Evolutionary conservation across 2,888 invertebrate species (phyloP).

Genomic region (Leptopilina drosophilae): DNA sequence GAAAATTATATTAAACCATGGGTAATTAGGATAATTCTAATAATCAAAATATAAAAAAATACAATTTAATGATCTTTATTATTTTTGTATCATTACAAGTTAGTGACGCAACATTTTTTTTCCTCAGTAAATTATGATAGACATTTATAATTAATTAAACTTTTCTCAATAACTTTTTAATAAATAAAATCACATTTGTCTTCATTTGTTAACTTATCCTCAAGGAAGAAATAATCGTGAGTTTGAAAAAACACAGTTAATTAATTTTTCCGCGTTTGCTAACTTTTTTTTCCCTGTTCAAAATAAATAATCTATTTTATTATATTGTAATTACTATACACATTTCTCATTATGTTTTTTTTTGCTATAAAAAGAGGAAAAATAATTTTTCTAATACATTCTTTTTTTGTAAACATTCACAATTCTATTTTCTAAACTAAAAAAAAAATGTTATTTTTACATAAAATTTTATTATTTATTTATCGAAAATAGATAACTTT

Average conservation of each 20-base stretch:
- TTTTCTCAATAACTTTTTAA: background rate
- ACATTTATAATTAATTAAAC: background rate
- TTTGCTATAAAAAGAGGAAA: no score
- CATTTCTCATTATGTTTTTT: no score
- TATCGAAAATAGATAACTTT: background rate
- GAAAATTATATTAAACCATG: no score
- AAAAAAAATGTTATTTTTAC: background rate
- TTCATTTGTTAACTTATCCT: background rate
- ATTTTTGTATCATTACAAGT: slow-evolving; percentile 1
- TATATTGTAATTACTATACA: no score
- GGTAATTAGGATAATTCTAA: background rate
- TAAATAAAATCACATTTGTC: slow-evolving; percentile 13
- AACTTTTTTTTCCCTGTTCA: no score
- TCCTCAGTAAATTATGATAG: no score
- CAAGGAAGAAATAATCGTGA: background rate
- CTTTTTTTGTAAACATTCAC: no score
- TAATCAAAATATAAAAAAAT: background rate
- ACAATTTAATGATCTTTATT: background rate
- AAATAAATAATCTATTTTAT: no score
- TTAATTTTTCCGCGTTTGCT: no score
- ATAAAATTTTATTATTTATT: background rate
- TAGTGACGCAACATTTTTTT: background rate
- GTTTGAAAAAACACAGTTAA: no score
- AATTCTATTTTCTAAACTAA: background rate
- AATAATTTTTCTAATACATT: no score